These are phyloP conservation scores for Eueremaeus valkanovi DNA, from an alignment of 2,888 invertebrate genomes.

Conservation along the genomic window DNA sequence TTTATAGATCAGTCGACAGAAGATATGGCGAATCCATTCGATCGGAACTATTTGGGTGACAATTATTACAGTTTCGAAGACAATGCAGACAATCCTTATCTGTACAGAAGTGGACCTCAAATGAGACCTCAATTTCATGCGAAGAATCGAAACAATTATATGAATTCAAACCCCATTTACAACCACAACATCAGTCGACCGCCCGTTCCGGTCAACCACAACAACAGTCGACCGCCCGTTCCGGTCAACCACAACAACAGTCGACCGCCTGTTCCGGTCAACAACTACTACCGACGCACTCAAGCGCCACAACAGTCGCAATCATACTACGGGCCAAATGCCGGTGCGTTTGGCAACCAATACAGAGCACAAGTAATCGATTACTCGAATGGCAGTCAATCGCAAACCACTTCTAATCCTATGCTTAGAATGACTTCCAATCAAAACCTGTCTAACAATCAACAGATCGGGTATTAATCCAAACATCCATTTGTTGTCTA, in stretches of 20 bases:
- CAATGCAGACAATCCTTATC: not conserved
- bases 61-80: not conserved
- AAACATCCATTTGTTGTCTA: not conserved
- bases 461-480: not conserved
- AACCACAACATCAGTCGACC: not conserved
- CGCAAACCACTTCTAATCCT: too few species aligned
- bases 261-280: not conserved
- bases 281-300: not conserved
- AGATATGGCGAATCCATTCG: not conserved
- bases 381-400: not conserved
- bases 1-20: not conserved
- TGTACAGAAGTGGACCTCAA: not conserved
- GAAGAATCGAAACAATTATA: not conserved
- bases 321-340: not conserved
- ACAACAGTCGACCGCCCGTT: not conserved
- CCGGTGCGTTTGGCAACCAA: not conserved
- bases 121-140: not conserved
- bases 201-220: not conserved
- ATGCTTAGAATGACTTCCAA: not conserved
- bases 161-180: not conserved
- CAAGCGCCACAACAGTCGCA: too few species aligned
- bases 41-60: not conserved
- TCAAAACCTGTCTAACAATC: not conserved
- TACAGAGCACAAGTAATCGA: constrained; percentile 17
- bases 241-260: not conserved